Evolutionary conservation across 1,140 invertebrate species (phyloP).

Genomic region (Trichoplusia ni): DNA sequence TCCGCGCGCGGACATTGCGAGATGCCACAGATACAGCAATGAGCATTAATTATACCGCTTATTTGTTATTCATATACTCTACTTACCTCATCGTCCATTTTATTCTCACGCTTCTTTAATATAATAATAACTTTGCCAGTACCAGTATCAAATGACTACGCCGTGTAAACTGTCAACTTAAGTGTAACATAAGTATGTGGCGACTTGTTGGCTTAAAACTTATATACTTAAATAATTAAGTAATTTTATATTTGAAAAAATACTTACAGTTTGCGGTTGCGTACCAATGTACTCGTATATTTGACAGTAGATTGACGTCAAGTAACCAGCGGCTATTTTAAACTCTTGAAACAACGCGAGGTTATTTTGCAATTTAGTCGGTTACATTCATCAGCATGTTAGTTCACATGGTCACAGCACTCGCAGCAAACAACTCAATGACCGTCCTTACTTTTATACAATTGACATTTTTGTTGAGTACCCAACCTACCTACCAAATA

Average conservation of each 20-base stretch:
- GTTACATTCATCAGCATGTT: constrained; percentile 12
- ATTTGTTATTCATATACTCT: constrained; percentile 3
- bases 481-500: neutral
- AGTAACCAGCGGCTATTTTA: constrained; percentile 14
- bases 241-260: constrained; percentile 1
- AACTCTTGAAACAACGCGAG: constrained; percentile 8
- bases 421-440: constrained; percentile 9
- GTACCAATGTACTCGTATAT: neutral
- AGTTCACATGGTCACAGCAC: neutral
- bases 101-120: constrained; percentile 12
- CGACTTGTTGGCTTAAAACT: neutral
- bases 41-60: constrained; percentile 23
- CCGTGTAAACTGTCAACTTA: constrained; percentile 8
- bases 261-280: neutral
- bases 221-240: constrained; percentile 5
- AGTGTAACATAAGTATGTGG: neutral
- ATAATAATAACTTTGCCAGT: constrained; percentile 14
- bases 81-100: neutral
- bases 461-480: neutral
- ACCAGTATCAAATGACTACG: constrained; percentile 6
- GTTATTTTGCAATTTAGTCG: constrained; percentile 18
- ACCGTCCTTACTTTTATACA: neutral
- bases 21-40: constrained; percentile 50
- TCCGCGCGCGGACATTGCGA: constrained; percentile 35
- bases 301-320: constrained; percentile 14